Percentiles rank a stretch among this genome's conserved stretches.
Evolutionary conservation across 2,113 vertebrate species (phyloP).

Genomic region (Equus quagga): DNA sequence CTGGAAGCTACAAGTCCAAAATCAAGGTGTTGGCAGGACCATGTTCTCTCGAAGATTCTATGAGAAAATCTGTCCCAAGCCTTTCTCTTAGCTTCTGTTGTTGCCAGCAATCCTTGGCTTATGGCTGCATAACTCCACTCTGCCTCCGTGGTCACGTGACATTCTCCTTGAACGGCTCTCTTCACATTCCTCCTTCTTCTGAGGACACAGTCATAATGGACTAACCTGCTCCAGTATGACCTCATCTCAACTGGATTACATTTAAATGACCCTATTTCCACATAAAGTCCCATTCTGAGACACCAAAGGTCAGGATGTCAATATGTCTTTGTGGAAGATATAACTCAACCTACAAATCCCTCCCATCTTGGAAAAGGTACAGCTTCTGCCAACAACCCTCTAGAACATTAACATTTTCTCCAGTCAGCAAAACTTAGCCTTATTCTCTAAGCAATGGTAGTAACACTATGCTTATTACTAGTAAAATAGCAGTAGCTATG

Average conservation of each 20-base stretch:
- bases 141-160: not conserved
- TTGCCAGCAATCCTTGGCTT: not conserved
- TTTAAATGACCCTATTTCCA: not conserved
- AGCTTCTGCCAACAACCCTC: not conserved
- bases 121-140: not conserved
- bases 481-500: not conserved
- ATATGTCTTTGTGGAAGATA: not conserved
- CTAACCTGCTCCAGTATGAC: not conserved
- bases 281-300: not conserved
- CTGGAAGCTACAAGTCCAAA: not conserved
- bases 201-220: not conserved
- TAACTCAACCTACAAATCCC: not conserved
- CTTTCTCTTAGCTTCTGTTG: not conserved
- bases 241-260: not conserved
- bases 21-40: not conserved
- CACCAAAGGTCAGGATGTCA: not conserved
- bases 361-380: not conserved
- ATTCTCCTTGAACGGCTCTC: rapidly evolving
- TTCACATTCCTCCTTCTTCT: not conserved
- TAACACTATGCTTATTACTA: not conserved
- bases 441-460: not conserved
- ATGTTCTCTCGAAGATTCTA: not conserved
- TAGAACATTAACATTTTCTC: not conserved
- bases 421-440: not conserved
- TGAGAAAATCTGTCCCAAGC: not conserved